Evolutionary conservation across 2,888 invertebrate genomes (phyloP).

Genomic region (Acanthacorydalis orientalis): DNA sequence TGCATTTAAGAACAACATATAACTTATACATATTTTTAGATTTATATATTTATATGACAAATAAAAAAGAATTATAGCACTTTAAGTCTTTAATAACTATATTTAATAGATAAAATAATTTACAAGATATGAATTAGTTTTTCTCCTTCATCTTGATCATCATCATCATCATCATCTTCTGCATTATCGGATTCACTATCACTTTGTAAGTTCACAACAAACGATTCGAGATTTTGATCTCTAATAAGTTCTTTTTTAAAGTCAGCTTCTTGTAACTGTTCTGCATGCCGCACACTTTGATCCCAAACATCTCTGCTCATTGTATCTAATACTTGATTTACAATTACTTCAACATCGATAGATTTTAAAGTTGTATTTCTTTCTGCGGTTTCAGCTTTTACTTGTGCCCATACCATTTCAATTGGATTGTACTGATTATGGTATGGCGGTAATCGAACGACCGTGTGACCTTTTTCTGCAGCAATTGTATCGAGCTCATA

Average conservation of each 20-base stretch:
- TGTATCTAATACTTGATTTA: conserved; percentile 3
- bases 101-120: background rate
- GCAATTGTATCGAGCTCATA: conserved; percentile 10
- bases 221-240: conserved; percentile 5
- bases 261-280: conserved; percentile 3
- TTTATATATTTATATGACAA: background rate
- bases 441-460: conserved; percentile 13
- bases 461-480: conserved; percentile 10
- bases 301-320: conserved; percentile 4
- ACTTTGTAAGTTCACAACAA: conserved; percentile 4
- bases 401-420: conserved; percentile 9
- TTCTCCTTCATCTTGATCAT: background rate
- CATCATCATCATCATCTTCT: conserved; percentile 1
- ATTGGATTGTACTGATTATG: conserved; percentile 15
- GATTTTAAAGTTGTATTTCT: conserved; percentile 1
- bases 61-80: background rate
- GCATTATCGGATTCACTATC: conserved; percentile 4
- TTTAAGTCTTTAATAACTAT: background rate
- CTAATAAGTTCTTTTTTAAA: conserved; percentile 3
- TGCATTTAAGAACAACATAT: too few relatives aligned
- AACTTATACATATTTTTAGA: background rate
- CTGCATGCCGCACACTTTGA: conserved; percentile 4
- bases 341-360: conserved; percentile 2
- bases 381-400: conserved; percentile 3
- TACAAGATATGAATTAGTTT: conserved; percentile 1